Conservation (phyloP, 1,140 invertebrate genomes). For the Drosophila mojavensis region DNA sequence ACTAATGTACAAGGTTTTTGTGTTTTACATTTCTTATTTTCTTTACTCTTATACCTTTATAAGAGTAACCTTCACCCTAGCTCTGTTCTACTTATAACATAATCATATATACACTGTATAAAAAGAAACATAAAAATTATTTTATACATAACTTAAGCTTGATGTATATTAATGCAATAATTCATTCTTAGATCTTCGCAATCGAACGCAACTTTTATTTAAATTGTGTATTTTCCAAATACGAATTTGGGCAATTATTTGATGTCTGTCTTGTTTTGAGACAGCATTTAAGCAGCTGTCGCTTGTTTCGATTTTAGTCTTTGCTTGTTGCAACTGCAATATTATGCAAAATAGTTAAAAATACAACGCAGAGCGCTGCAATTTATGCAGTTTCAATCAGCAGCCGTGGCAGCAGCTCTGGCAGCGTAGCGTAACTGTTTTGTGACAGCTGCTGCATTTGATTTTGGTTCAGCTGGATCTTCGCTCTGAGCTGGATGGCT, state of each 20-base stretch:
- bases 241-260: slow-evolving; percentile 6
- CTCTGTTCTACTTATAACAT: too few relatives aligned
- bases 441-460: slow-evolving; percentile 34
- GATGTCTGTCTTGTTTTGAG: background rate
- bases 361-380: slow-evolving; percentile 58
- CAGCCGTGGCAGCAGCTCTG: background rate
- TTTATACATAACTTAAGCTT: too few relatives aligned
- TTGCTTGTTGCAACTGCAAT: background rate
- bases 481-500: background rate
- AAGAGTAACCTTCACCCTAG: too few relatives aligned
- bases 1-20: too few relatives aligned
- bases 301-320: slow-evolving; percentile 1
- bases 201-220: background rate
- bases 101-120: too few relatives aligned
- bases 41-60: too few relatives aligned
- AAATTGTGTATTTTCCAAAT: slow-evolving; percentile 7
- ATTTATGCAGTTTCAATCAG: slow-evolving; percentile 65
- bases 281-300: slow-evolving; percentile 7
- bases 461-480: background rate
- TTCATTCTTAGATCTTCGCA: background rate
- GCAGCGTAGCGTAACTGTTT: slow-evolving; percentile 4
- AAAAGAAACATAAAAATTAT: too few relatives aligned
- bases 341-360: slow-evolving; percentile 67
- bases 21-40: too few relatives aligned
- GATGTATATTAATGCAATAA: too few relatives aligned